Base-by-base conservation (phyloP, 2,797 vertebrate species). In the Peromyscus aztecus region DNA sequence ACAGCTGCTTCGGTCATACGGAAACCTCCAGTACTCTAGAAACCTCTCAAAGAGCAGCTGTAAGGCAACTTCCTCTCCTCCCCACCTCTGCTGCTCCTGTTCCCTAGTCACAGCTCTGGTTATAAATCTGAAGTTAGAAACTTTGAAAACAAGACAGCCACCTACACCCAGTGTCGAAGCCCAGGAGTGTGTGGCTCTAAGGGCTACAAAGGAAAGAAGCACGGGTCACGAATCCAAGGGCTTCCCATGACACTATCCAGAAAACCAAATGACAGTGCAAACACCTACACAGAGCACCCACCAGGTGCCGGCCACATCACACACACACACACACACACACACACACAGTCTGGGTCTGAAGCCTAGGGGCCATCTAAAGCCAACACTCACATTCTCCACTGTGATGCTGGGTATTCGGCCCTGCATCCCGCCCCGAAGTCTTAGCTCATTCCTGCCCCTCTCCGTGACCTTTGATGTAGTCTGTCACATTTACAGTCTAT, bases 11-110 rank as follows among this genome's bases (percentile, higher is more conserved):
- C 76, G 63, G 94, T 75, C 94, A 92, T 24, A 90, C 11, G 94
- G 86, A 61, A 86, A 87, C 90, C 92, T 92, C 84, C 52, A 85
- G 83, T 92, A 65, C 83, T 97, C 96, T 43, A 96, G 67, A 97
- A 97, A 97, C 88, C 77, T 92, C 96, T 96, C 88, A 86, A 75
- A 96, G 91, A 96, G n/a, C 31, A 94, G 90, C 76, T 87, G 82
- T 2, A 80, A 57, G 97, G 94, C 94, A 85, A 84, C 17, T 89
- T 73, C 73, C 88, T 90, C 96, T 89, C 65, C 81, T 37, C 63
- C 12, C n/a, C 37, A 27, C 49, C 55, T 63, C 75, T 65, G 80
- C 49, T 71, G 24, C 23, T 55, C 78, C 91, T 83, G 52, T 43
- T 76, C 4, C 7, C 46, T 27, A 52, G 43, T 89, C 86, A 76